These are phyloP conservation scores for Trachythela sp. DNA, from an alignment of 64 coral and sea anemone genomes.

Conservation along the genomic window DNA sequence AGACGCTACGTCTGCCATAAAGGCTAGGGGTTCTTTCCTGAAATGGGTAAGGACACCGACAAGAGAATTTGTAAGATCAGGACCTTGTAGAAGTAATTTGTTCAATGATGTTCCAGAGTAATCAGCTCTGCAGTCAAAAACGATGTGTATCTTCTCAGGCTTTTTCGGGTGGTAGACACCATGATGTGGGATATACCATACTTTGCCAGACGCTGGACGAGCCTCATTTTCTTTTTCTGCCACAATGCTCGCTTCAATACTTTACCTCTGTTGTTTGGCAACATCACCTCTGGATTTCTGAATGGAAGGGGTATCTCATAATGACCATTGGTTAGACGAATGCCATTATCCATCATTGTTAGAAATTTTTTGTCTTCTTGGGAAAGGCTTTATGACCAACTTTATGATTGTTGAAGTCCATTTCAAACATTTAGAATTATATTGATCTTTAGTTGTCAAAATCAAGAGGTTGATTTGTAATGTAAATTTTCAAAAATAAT, in stretches of 20 bases:
- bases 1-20: slow-evolving; percentile 32
- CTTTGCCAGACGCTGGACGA: slow-evolving; percentile 17
- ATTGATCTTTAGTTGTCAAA: no score
- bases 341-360: slow-evolving; percentile 15
- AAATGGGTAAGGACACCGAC: slow-evolving; percentile 22
- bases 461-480: no score
- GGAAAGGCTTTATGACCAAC: slow-evolving; percentile 27
- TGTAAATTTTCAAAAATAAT: no score
- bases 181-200: slow-evolving; percentile 45
- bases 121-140: slow-evolving; percentile 27
- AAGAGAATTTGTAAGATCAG: slow-evolving; percentile 30
- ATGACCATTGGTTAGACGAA: slow-evolving; percentile 27
- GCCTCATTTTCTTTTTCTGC: slow-evolving; percentile 47
- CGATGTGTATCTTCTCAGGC: slow-evolving; percentile 3
- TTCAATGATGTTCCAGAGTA: slow-evolving; percentile 38
- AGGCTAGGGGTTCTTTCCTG: slow-evolving; percentile 27
- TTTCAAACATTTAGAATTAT: no score
- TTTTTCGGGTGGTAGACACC: slow-evolving; percentile 3
- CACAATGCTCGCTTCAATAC: slow-evolving; percentile 39
- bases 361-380: slow-evolving; percentile 48
- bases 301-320: slow-evolving; percentile 51
- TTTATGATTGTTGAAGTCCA: not conserved
- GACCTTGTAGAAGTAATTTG: slow-evolving; percentile 32
- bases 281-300: slow-evolving; percentile 27
- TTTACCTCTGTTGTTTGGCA: slow-evolving; percentile 44